These are phyloP conservation scores for Muntiacus reevesi DNA, from an alignment of 2,113 vertebrate genomes.

Conservation along the genomic window DNA sequence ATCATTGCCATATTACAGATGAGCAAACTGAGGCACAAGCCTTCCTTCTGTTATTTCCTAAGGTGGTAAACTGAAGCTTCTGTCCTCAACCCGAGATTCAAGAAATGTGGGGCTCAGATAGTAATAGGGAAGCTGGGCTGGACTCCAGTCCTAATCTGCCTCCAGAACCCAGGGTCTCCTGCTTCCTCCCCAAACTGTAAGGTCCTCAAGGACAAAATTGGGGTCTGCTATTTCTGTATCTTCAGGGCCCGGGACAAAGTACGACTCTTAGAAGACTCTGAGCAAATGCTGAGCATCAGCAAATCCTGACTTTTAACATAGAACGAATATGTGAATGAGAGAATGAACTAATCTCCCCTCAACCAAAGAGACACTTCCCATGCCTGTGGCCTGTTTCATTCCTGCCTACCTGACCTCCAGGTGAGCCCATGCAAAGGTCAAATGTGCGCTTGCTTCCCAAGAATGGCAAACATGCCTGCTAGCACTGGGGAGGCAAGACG, in stretches of 20 bases:
- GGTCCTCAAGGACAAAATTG: not conserved
- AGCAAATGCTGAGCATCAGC: not conserved
- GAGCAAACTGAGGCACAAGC: not conserved
- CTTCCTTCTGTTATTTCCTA: not conserved
- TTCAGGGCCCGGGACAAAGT: not conserved
- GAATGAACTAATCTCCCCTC: not conserved
- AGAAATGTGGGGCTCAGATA: not conserved
- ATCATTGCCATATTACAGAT: not conserved
- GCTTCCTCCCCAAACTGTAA: not conserved
- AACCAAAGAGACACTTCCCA: not conserved
- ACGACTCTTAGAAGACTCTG: not conserved
- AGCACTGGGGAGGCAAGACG: not conserved
- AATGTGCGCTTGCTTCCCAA: not conserved
- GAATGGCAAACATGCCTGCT: not conserved
- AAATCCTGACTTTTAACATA: not conserved
- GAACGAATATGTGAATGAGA: not conserved
- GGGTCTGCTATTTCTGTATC: not conserved
- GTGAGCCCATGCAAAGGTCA: not conserved
- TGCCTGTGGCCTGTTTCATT: not conserved
- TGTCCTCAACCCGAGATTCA: not conserved
- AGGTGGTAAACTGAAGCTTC: not conserved
- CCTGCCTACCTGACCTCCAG: not conserved
- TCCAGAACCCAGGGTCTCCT: not conserved
- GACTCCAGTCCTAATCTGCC: not conserved
- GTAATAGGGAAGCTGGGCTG: not conserved